Evolutionary conservation across 53 echinoderm and acorn worm genomes (phyloP).

Genomic region (Stichopus horrens): DNA sequence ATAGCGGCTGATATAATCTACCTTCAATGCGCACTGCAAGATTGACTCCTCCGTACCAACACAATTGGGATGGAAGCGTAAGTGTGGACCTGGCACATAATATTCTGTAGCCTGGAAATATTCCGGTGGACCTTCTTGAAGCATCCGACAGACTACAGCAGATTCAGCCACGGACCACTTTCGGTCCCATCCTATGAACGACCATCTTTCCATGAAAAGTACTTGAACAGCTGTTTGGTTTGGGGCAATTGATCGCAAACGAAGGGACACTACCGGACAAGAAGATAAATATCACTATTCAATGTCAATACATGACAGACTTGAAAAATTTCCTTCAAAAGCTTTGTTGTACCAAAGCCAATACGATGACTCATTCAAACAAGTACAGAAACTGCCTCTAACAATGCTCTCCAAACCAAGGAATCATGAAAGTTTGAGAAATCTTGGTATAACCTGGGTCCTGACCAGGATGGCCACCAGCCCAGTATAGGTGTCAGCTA

Average conservation of each 20-base stretch:
- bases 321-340: too few relatives aligned
- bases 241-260: not conserved
- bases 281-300: not conserved
- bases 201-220: not conserved
- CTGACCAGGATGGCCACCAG: too few relatives aligned
- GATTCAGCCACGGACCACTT: not conserved
- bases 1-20: not conserved
- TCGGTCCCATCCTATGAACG: not conserved
- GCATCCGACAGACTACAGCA: conserved; percentile 9
- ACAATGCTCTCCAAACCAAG: too few relatives aligned
- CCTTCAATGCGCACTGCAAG: not conserved
- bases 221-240: not conserved
- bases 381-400: too few relatives aligned
- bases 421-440: too few relatives aligned
- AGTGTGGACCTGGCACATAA: not conserved
- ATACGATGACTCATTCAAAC: too few relatives aligned
- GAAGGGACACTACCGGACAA: not conserved
- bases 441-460: too few relatives aligned
- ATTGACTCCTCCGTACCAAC: not conserved
- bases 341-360: too few relatives aligned
- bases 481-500: too few relatives aligned
- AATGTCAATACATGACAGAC: too few relatives aligned
- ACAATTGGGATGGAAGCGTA: not conserved
- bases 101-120: not conserved
- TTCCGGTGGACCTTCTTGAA: not conserved